A percentile compares a stretch with the other conserved stretches of the same genome.
These are phyloP conservation scores for Pomatorhinus ruficollis DNA, from an alignment of 2,113 vertebrate genomes.

Conservation along the genomic window DNA sequence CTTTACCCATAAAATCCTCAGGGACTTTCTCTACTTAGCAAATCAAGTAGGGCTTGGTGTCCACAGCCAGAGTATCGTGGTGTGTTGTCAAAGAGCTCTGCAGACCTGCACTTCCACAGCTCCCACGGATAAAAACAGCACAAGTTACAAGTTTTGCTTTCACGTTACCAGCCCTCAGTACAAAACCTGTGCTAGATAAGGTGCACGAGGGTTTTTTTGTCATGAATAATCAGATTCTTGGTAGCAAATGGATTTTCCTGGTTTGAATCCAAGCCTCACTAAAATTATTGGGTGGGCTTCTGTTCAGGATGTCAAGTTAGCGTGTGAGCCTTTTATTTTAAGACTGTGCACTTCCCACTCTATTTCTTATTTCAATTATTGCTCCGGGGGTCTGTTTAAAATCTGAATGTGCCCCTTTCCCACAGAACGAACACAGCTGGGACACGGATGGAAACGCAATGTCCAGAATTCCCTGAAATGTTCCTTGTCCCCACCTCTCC, in stretches of 20 bases:
- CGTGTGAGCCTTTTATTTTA: not conserved
- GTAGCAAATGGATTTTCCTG: not conserved
- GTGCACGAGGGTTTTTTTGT: not conserved
- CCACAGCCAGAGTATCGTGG: not conserved
- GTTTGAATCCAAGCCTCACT: not conserved
- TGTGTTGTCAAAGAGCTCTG: not conserved
- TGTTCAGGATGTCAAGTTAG: not conserved
- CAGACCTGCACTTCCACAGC: not conserved
- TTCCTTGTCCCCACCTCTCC: not conserved
- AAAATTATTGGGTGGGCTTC: not conserved
- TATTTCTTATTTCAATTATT: not conserved
- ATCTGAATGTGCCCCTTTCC: not conserved
- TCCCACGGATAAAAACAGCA: not conserved
- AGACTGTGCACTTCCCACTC: not conserved
- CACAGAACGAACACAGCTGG: not conserved
- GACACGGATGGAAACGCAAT: not conserved
- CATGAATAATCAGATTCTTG: not conserved
- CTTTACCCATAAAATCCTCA: conserved; percentile 46
- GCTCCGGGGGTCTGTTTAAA: not conserved
- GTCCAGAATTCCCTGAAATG: not conserved
- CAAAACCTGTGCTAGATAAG: not conserved
- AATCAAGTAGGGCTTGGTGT: not conserved
- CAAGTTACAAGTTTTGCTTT: not conserved
- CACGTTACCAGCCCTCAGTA: not conserved
- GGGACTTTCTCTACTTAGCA: conserved; percentile 46